These are phyloP conservation scores for Otis tarda DNA, from an alignment of 2,113 vertebrate species.

Conservation along the genomic window DNA sequence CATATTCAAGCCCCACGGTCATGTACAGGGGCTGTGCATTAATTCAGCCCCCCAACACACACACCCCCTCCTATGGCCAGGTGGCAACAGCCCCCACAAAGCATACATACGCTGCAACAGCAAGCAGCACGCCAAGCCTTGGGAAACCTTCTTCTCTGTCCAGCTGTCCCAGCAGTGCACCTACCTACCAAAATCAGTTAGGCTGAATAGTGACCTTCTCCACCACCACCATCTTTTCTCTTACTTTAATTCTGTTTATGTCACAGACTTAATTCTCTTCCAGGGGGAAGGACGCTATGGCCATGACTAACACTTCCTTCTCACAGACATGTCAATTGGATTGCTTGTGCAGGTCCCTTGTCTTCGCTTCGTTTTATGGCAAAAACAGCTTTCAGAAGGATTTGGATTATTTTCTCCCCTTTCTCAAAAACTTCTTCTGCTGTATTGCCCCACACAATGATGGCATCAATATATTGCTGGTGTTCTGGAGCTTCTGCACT, in stretches of 20 bases:
- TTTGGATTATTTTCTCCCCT: too few relatives aligned
- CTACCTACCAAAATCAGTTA: neutral
- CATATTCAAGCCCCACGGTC: rapidly evolving
- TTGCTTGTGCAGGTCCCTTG: too few relatives aligned
- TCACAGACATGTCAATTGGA: rapidly evolving
- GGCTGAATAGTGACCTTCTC: neutral
- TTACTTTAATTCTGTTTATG: neutral
- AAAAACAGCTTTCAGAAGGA: too few relatives aligned
- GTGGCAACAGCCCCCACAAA: neutral
- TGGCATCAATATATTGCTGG: too few relatives aligned
- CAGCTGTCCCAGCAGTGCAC: neutral
- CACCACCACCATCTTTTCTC: neutral
- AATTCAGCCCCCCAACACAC: neutral
- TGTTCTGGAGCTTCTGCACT: too few relatives aligned
- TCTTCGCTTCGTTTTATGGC: too few relatives aligned
- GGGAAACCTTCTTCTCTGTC: neutral
- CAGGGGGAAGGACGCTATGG: neutral
- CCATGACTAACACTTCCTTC: neutral
- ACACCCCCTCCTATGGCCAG: neutral
- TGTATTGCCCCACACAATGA: too few relatives aligned
- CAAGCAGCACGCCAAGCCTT: neutral
- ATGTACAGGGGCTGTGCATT: rapidly evolving
- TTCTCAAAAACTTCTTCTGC: too few relatives aligned
- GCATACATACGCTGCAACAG: rapidly evolving
- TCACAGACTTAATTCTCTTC: neutral